phyloP scores from a whole-genome alignment of 1,140 invertebrate genomes.

The Harlomillsia oculata region DNA sequence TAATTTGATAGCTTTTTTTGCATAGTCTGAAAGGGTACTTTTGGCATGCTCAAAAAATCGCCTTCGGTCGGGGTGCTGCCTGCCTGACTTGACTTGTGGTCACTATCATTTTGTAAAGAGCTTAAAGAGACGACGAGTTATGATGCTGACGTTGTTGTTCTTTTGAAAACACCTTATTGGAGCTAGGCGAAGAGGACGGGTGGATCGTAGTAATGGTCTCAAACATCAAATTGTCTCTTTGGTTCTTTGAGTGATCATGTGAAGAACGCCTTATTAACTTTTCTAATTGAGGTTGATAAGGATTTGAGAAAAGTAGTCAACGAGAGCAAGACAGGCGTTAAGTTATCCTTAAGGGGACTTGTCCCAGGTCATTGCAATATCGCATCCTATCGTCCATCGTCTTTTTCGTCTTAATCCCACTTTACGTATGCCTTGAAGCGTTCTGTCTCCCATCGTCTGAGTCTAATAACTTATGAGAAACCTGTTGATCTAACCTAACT shows the following conservation, averaged over 20 bases:
- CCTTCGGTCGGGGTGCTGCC: too few species aligned
- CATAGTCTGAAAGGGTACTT: too few species aligned
- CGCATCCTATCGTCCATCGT: conserved; percentile 13
- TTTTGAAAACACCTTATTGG: neutral
- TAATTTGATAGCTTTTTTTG: too few species aligned
- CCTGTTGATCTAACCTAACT: neutral
- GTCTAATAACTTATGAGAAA: neutral
- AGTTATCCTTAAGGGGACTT: too few species aligned
- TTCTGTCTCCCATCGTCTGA: neutral
- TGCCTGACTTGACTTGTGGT: neutral
- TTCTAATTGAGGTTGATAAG: conserved; percentile 27
- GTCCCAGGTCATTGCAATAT: conserved; percentile 1
- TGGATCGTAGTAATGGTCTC: neutral
- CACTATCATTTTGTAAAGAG: too few species aligned
- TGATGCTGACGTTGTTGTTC: too few species aligned
- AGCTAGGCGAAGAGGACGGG: neutral
- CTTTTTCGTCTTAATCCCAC: conserved; percentile 9
- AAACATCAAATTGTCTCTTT: conserved; percentile 1
- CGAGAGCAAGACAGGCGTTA: too few species aligned
- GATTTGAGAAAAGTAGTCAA: conserved; percentile 20
- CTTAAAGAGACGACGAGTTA: too few species aligned
- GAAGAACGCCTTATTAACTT: conserved; percentile 24
- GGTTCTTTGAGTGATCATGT: conserved; percentile 21
- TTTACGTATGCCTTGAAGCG: neutral
- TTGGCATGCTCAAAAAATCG: too few species aligned